A percentile compares a stretch with the other conserved stretches of the same genome.
Conservation (phyloP, 2,113 vertebrate genomes). For the Phalacrocorax aristotelis region DNA sequence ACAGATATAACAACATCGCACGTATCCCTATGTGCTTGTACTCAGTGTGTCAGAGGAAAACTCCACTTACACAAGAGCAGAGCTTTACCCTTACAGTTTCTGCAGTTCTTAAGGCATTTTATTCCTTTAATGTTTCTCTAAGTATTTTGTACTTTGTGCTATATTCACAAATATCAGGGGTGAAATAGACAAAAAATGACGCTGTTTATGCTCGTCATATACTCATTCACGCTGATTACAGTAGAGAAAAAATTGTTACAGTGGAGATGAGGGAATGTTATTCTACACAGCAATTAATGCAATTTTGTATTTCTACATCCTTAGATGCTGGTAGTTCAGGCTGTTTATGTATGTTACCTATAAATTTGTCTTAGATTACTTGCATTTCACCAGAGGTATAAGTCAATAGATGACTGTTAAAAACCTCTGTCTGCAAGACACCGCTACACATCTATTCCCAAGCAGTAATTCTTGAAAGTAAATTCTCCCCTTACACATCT, state of each 20-base stretch:
- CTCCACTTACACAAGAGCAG: not conserved
- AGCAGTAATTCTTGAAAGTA: not conserved
- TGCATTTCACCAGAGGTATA: not conserved
- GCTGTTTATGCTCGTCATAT: not conserved
- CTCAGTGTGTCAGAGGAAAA: not conserved
- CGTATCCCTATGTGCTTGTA: not conserved
- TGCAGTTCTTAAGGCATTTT: not conserved
- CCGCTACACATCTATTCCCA: not conserved
- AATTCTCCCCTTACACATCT: not conserved
- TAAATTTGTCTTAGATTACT: not conserved
- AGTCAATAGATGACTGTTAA: not conserved
- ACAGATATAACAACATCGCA: not conserved
- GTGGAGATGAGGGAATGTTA: not conserved
- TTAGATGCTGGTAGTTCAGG: not conserved
- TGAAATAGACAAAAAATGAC: not conserved
- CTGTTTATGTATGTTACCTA: not conserved
- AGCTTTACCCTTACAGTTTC: not conserved
- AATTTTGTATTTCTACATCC: not conserved
- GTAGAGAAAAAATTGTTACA: not conserved
- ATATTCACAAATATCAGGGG: not conserved
- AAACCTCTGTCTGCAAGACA: not conserved
- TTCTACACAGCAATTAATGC: not conserved
- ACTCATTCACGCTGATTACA: not conserved
- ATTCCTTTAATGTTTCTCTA: not conserved
- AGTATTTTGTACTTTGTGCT: not conserved